Base-by-base conservation (phyloP, 2,113 vertebrate genomes). In the Notarius lentiginosus region DNA sequence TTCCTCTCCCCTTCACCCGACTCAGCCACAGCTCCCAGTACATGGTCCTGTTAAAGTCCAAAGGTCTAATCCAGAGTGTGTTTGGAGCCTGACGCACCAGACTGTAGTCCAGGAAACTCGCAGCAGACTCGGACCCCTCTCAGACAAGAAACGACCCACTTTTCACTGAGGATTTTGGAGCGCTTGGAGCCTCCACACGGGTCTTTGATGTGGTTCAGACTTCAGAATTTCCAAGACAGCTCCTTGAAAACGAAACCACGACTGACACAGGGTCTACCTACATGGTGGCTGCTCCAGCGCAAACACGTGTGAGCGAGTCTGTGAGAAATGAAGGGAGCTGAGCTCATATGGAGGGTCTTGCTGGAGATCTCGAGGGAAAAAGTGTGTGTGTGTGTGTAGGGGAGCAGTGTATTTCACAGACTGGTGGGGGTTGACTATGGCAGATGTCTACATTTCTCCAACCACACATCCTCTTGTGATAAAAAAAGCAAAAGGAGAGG, bases 21-120 rank as follows among this genome's bases (percentile, higher is more conserved):
- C 93, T 95, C 76, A 95, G 91, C 95, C 95, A 95, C 88, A 95
- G 87, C 63, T 96, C 95, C 95, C 95, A 95, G 90, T 95, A 95
- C 95, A 96, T 95, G 87, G 30, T 84, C 88, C 70, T 47, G 70
- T 68, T 79, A 75, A 85, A 87, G 86, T 83, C 81, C 86, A 77
- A 87, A 56, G 66, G 4, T 41, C 79, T 85, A 84, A 86, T 82
- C 86, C n/a, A 87, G 27, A 17, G 27, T 27, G 12, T 8, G n/a
- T 47, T 61, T 20, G 17, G 17, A 83, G 20, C 85, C 79, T 41
- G 22, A 58, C 7, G 7, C 58, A 17, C 5, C 24, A 86, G 47
- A n/a, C 9, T 41, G 24, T 51, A 53, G 17, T 63, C 66, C 66
- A 82, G 56, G 22, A 84, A 55, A 18, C n/a, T 73, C 22, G 7